phyloP scores from a whole-genome alignment of 2,797 vertebrate species.

The Potorous gilbertii region DNA sequence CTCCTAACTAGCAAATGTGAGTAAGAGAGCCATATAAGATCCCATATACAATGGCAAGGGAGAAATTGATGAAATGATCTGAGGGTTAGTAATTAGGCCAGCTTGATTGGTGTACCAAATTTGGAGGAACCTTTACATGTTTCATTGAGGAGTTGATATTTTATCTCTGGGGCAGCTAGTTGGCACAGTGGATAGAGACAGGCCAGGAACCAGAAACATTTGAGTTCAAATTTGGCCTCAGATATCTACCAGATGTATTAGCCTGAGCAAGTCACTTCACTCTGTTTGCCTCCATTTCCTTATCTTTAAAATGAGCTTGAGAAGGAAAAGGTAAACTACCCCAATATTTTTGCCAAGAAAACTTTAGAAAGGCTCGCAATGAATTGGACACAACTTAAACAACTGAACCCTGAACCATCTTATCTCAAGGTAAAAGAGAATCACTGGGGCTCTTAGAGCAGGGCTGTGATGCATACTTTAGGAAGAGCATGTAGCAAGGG shows the following conservation, averaged over 20 bases:
- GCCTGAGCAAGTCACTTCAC: neutral
- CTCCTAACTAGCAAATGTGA: neutral
- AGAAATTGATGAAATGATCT: neutral
- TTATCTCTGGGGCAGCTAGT: neutral
- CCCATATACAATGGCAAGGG: neutral
- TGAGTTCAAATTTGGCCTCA: neutral
- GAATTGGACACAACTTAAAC: neutral
- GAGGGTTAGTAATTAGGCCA: neutral
- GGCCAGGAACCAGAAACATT: neutral
- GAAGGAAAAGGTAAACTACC: neutral
- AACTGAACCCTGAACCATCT: neutral
- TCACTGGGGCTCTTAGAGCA: neutral
- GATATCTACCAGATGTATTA: neutral
- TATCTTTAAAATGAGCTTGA: neutral
- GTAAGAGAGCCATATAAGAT: neutral
- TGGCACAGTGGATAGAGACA: neutral
- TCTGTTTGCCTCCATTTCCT: neutral
- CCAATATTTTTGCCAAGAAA: neutral
- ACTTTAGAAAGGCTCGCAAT: neutral
- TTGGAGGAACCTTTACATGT: neutral
- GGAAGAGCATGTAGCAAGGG: neutral
- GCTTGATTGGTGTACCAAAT: neutral
- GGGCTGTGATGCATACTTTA: neutral
- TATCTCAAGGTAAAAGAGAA: neutral
- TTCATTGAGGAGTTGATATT: neutral